Conservation (phyloP, 1,140 invertebrate species). For the Uloborus diversus region DNA sequence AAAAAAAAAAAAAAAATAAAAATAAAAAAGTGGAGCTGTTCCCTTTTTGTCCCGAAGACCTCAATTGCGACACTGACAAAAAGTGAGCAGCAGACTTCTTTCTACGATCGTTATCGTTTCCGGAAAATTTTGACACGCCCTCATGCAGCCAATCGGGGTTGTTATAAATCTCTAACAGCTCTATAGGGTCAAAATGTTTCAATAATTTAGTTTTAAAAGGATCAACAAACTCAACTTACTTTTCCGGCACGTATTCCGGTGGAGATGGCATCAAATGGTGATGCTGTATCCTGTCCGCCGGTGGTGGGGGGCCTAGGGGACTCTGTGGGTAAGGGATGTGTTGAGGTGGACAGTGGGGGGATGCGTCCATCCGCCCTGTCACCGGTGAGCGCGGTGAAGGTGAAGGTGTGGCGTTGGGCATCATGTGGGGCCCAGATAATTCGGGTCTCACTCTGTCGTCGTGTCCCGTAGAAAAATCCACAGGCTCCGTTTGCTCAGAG, state of each 20-base stretch:
- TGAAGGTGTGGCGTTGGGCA: slow-evolving; percentile 28
- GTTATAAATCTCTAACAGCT: too few species aligned
- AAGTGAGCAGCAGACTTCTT: too few species aligned
- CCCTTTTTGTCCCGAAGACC: too few species aligned
- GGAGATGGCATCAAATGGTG: slow-evolving; percentile 36
- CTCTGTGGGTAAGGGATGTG: slow-evolving; percentile 19
- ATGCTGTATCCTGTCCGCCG: slow-evolving; percentile 28
- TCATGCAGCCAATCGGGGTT: too few species aligned
- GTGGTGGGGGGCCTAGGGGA: slow-evolving; percentile 13
- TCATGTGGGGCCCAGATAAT: neutral
- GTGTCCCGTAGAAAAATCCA: slow-evolving; percentile 72
- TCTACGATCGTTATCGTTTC: too few species aligned
- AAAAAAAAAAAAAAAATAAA: too few species aligned
- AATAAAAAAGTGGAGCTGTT: too few species aligned
- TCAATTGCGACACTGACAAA: too few species aligned
- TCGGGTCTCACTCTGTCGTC: slow-evolving; percentile 20
- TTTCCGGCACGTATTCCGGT: slow-evolving; percentile 41
- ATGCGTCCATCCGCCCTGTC: slow-evolving; percentile 12
- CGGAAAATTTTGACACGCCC: too few species aligned
- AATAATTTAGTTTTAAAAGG: too few species aligned
- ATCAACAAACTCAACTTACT: too few species aligned
- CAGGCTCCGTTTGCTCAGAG: slow-evolving; percentile 74
- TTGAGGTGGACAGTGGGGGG: slow-evolving; percentile 18
- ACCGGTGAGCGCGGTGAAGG: slow-evolving; percentile 24
- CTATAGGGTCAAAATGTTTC: too few species aligned